Evolutionary conservation across 1,140 invertebrate species (phyloP).

Genomic region (Sitodiplosis mosellana): DNA sequence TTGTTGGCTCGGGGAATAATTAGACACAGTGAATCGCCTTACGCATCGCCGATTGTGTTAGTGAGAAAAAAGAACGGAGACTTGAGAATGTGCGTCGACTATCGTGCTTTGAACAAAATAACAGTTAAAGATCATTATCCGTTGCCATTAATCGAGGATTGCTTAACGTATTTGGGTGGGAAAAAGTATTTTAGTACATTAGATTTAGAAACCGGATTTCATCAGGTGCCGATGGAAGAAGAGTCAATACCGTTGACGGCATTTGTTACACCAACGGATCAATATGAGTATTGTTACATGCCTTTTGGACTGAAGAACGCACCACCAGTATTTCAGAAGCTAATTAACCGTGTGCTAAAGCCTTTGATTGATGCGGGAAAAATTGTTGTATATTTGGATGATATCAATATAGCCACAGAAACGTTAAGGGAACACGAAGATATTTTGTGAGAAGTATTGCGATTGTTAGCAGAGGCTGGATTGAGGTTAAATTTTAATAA

Average conservation of each 20-base stretch:
- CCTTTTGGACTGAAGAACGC: constrained; percentile 11
- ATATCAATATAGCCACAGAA: constrained; percentile 10
- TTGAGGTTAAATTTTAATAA: constrained; percentile 16
- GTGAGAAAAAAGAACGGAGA: constrained; percentile 7
- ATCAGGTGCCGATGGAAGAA: constrained; percentile 10
- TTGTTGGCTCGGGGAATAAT: constrained; percentile 12
- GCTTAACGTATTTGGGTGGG: constrained; percentile 9
- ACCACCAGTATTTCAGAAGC: constrained; percentile 10
- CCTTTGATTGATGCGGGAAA: constrained; percentile 6
- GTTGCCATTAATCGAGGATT: constrained; percentile 9
- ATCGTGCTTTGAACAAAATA: constrained; percentile 7
- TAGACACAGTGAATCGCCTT: constrained; percentile 5
- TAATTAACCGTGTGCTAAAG: constrained; percentile 13
- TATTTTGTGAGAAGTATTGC: constrained; percentile 10
- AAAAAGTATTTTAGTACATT: constrained; percentile 9
- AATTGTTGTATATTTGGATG: constrained; percentile 11
- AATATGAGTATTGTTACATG: constrained; percentile 13
- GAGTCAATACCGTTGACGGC: constrained; percentile 9
- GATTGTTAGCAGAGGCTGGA: constrained; percentile 14
- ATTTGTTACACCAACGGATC: constrained; percentile 10
- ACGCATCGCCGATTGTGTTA: constrained; percentile 6
- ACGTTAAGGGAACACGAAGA: constrained; percentile 5
- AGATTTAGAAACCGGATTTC: constrained; percentile 11
- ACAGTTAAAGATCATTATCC: constrained; percentile 6
- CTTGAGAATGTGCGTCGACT: constrained; percentile 9